Evolutionary conservation across 2,113 vertebrate species (phyloP).

Genomic region (Salvelinus namaycush): DNA sequence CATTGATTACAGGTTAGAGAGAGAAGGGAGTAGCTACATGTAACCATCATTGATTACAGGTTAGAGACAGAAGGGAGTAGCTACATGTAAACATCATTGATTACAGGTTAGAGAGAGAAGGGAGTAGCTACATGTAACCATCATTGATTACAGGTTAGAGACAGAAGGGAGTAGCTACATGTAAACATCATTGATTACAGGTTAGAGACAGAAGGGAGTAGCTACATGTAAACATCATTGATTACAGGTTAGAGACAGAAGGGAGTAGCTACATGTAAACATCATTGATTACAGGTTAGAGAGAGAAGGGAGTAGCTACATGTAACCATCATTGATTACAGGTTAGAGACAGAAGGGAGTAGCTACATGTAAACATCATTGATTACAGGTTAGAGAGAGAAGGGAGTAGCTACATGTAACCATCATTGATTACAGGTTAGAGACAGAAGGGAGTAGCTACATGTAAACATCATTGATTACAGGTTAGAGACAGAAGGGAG

Average conservation of each 20-base stretch:
- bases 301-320: constrained; percentile 3
- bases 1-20: constrained; percentile 52
- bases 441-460: constrained; percentile 6
- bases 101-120: constrained; percentile 42
- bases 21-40: not conserved
- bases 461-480: constrained; percentile 42
- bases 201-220: not conserved
- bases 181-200: too few relatives aligned
- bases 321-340: constrained; percentile 43
- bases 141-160: constrained; percentile 52
- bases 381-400: not conserved
- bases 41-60: too few relatives aligned
- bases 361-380: too few relatives aligned
- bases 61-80: not conserved
- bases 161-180: not conserved
- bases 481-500: constrained; percentile 29
- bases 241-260: not conserved
- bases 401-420: not conserved
- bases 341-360: constrained; percentile 27
- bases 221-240: not conserved
- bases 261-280: not conserved
- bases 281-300: constrained; percentile 52
- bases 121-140: not conserved
- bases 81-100: constrained; percentile 31
- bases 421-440: constrained; percentile 52